Conservation (phyloP, 2,888 invertebrate species). For the Trichogramma evanescens region DNA sequence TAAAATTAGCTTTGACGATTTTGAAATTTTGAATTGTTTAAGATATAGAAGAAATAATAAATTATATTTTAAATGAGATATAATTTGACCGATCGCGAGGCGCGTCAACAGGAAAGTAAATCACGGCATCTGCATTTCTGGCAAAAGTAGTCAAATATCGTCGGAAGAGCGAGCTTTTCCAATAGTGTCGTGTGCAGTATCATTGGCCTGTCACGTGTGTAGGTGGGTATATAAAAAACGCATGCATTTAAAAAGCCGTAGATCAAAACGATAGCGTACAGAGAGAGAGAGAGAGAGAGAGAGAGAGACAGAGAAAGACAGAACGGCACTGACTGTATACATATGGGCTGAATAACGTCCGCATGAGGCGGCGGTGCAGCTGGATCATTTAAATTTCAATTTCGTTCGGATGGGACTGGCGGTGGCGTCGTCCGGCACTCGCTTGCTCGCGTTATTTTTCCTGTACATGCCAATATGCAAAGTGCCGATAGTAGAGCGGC, state of each 20-base stretch:
- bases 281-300: background rate
- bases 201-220: background rate
- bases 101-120: no score
- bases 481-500: background rate
- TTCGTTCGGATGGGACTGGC: background rate
- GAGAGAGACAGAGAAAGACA: background rate
- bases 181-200: background rate
- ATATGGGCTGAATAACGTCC: no score
- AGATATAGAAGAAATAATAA: no score
- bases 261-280: constrained; percentile 15
- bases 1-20: no score
- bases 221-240: background rate
- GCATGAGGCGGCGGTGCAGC: background rate
- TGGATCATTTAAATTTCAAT: constrained; percentile 23
- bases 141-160: no score
- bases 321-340: no score
- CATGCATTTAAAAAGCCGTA: constrained; percentile 20
- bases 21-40: no score
- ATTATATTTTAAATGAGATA: no score
- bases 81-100: no score
- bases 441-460: background rate
- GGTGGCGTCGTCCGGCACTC: no score
- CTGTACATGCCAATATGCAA: background rate
- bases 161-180: background rate
- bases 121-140: no score